Base-by-base conservation (phyloP, 2,113 vertebrate species). In the Fregetta grallaria region DNA sequence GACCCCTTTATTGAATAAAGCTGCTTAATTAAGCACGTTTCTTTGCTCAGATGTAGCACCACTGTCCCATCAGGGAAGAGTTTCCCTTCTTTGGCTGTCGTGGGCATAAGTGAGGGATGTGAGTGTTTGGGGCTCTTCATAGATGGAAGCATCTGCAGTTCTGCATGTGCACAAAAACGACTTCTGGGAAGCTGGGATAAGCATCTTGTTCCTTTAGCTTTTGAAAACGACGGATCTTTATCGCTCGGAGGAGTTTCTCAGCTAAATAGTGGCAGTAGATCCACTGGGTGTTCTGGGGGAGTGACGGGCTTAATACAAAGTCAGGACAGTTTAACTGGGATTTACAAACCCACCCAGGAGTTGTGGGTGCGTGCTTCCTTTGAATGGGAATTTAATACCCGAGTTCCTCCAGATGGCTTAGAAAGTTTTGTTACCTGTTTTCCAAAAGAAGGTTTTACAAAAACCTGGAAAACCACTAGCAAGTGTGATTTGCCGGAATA, bases 161-260 rank as follows among this genome's bases (percentile, higher is more conserved):
- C 58, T 70, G 27, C 30, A 2, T 19, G 34, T 4, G 6, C 27
- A 6, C 66, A 65, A 45, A 55, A 84, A n/a, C 0, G 11, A n/a
- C 88, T 89, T 56, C 29, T 55, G 95, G 71, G 92, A 68, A 84
- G 55, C 47, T 63, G 47, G 73, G 95, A 92, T 91, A 95, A 96
- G 49, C 77, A 89, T 91, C 84, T 78, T 55, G 50, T 58, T 89
- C 80, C 55, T 91, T 72, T 12, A 68, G 87, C 87, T 92, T 90
- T 82, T 62, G 87, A 68, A 94, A 87, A 52, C 2, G 3, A 45
- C 47, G 82, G 76, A 92, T 94, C 66, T 89, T 76, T 90, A 34
- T 94, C 59, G 1, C 52, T 67, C 20, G 38, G 45, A 88, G 71
- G 62, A 61, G 71, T 86, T 94, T 68, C 38, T 80, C 3, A 2